A percentile compares a stretch with the other conserved stretches of the same genome.
phyloP scores from a whole-genome alignment of 2,888 invertebrate genomes.

The Eupithecia abbreviata region DNA sequence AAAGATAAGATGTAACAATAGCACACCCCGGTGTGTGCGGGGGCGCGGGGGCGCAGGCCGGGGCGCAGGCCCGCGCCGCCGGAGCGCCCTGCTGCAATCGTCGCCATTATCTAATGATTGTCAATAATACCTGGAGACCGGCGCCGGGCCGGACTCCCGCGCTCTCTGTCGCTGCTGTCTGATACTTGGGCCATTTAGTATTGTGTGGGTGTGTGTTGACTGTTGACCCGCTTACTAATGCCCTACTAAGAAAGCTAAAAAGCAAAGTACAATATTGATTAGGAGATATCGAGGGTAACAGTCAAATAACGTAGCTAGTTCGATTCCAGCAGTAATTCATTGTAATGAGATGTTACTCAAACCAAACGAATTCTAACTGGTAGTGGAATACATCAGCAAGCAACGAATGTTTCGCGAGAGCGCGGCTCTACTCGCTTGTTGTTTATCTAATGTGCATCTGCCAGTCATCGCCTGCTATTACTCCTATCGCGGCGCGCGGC shows the following conservation, averaged over 20 bases:
- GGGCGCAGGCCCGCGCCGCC: constrained; percentile 16
- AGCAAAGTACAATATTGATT: too few relatives aligned
- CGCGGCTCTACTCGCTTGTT: background rate
- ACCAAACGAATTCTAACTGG: too few relatives aligned
- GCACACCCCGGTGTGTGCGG: background rate
- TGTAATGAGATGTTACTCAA: too few relatives aligned
- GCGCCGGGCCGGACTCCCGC: background rate
- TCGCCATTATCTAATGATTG: constrained; percentile 56
- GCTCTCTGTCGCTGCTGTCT: background rate
- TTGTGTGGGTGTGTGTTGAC: too few relatives aligned
- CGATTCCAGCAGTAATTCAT: too few relatives aligned
- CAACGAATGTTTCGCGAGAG: too few relatives aligned
- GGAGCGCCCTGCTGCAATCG: constrained; percentile 9
- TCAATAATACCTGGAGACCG: background rate
- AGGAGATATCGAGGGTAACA: too few relatives aligned
- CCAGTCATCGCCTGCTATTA: constrained; percentile 1
- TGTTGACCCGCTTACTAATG: too few relatives aligned
- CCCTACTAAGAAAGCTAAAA: too few relatives aligned
- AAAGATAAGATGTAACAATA: background rate
- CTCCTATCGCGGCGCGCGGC: background rate
- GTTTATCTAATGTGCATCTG: constrained; percentile 27
- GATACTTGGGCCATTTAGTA: too few relatives aligned
- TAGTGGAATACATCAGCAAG: too few relatives aligned
- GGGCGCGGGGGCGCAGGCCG: constrained; percentile 22
- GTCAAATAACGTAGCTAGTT: too few relatives aligned